Conservation (phyloP, 2,797 vertebrate species). For the Telmatherina bonti region DNA sequence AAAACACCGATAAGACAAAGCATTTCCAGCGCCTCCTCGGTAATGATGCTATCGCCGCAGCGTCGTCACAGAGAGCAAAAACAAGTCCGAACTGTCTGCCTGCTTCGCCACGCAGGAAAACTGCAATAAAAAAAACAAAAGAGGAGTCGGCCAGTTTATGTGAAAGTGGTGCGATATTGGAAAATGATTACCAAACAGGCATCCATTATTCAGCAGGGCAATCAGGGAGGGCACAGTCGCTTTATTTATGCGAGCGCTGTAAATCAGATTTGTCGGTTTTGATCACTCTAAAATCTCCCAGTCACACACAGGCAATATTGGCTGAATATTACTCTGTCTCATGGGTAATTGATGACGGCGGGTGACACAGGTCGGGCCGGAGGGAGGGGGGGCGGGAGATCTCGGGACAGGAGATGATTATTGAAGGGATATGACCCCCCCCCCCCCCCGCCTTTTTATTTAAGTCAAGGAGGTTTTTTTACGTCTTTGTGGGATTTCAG, state of each 20-base stretch:
- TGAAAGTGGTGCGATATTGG: slow-evolving; percentile 79
- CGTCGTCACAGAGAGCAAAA: slow-evolving; percentile 23
- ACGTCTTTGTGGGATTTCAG: background rate
- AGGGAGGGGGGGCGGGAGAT: slow-evolving; percentile 14
- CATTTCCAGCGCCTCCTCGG: slow-evolving; percentile 53
- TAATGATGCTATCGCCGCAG: slow-evolving; percentile 25
- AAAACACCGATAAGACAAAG: slow-evolving; percentile 53
- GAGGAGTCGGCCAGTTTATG: no score
- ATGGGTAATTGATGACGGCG: slow-evolving; percentile 83
- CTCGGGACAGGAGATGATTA: slow-evolving; percentile 27
- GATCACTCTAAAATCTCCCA: slow-evolving; percentile 83
- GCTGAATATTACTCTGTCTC: slow-evolving; percentile 82
- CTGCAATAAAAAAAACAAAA: no score
- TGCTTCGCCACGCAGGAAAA: no score
- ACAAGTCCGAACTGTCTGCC: slow-evolving; percentile 7
- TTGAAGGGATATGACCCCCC: slow-evolving; percentile 6
- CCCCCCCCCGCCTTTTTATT: no score
- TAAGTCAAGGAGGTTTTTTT: no score
- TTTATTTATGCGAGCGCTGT: slow-evolving; percentile 84
- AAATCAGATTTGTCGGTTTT: slow-evolving; percentile 87
- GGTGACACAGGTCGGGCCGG: slow-evolving; percentile 75
- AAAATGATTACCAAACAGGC: slow-evolving; percentile 86
- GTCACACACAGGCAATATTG: slow-evolving; percentile 82
- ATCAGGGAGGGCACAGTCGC: slow-evolving; percentile 80
- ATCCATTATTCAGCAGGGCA: slow-evolving; percentile 86